Conservation (phyloP, 2,797 vertebrate genomes). For the Microctenopoma lineatum region DNA sequence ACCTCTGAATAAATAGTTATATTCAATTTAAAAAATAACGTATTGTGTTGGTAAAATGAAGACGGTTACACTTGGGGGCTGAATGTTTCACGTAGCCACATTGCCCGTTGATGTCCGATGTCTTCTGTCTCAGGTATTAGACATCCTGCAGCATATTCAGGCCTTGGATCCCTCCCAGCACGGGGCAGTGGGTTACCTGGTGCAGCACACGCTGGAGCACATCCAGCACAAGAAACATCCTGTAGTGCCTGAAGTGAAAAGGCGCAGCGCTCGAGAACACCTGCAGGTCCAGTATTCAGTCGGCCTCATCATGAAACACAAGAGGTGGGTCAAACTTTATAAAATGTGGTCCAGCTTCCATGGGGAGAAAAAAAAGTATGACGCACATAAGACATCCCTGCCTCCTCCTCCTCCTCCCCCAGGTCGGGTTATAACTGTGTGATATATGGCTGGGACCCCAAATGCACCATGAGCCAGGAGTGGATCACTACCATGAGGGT, state of each 20-base stretch:
- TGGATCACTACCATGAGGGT: constrained; percentile 98
- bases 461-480: constrained; percentile 97
- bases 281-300: constrained; percentile 91
- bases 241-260: constrained; percentile 89
- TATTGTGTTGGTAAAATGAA: background rate
- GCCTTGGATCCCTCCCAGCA: constrained; percentile 96
- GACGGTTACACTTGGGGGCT: background rate
- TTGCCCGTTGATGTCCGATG: background rate
- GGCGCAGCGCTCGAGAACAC: constrained; percentile 89
- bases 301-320: constrained; percentile 97
- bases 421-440: constrained; percentile 96
- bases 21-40: no score
- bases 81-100: background rate
- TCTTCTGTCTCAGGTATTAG: constrained; percentile 88
- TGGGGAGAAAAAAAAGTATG: no score
- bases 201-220: constrained; percentile 97
- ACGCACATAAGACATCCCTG: background rate
- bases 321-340: constrained; percentile 85
- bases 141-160: constrained; percentile 98
- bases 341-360: no score
- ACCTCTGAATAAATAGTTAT: no score
- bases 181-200: constrained; percentile 93
- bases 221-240: constrained; percentile 96
- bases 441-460: constrained; percentile 97
- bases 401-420: background rate